A percentile compares a stretch with the other conserved stretches of the same genome.
These are phyloP conservation scores for Sparus aurata DNA, from an alignment of 2,797 vertebrate species.

Conservation along the genomic window DNA sequence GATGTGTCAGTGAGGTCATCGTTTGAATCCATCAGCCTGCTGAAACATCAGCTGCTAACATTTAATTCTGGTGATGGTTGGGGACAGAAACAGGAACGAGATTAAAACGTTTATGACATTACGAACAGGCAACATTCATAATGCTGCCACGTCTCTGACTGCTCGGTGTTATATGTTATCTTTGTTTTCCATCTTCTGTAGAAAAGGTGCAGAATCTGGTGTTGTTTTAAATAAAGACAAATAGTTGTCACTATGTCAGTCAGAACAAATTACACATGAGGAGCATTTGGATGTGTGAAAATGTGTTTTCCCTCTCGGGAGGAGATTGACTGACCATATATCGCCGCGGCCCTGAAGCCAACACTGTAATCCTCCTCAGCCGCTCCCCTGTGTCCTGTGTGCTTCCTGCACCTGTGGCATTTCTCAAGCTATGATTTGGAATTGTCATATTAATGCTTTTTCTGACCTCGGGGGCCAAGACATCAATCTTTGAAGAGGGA, in stretches of 20 bases:
- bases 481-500: constrained; percentile 63
- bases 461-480: constrained; percentile 54
- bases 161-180: background rate
- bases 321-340: constrained; percentile 36
- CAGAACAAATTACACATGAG: background rate
- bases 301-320: background rate
- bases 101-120: no score
- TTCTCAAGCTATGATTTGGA: constrained; percentile 58
- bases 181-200: background rate
- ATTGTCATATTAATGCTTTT: constrained; percentile 69
- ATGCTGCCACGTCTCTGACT: background rate
- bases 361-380: constrained; percentile 31
- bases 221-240: background rate
- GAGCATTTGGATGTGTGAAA: background rate
- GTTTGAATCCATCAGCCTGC: no score
- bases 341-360: constrained; percentile 33
- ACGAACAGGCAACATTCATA: no score
- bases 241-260: background rate
- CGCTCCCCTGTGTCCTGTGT: constrained; percentile 12
- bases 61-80: no score
- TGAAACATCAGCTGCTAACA: no score
- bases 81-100: no score
- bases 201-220: background rate
- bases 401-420: constrained; percentile 55
- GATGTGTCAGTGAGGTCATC: no score